Evolutionary conservation across 2,113 vertebrate genomes (phyloP).

Genomic region (Peromyscus californicus): DNA sequence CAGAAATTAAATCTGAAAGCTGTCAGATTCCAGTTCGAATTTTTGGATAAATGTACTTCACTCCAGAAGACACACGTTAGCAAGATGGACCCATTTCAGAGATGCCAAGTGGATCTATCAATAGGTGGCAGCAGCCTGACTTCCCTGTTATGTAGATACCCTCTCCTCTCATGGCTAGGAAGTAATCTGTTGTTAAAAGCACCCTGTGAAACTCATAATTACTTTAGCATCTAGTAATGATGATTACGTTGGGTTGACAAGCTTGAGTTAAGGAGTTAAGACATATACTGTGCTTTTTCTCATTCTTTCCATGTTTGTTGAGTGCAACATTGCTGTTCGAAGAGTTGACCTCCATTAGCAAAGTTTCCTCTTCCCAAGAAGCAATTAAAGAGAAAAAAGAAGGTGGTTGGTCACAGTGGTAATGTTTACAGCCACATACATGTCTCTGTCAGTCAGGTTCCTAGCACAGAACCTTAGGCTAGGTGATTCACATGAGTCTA

Average conservation of each 20-base stretch:
- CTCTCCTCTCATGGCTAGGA: not conserved
- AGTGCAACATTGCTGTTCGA: not conserved
- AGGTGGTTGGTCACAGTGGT: not conserved
- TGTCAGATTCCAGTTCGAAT: not conserved
- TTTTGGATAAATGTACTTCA: not conserved
- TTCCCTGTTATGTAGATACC: too few species aligned
- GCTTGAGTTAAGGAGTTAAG: not conserved
- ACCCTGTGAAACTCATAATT: not conserved
- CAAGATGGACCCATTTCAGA: not conserved
- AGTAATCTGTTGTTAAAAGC: not conserved
- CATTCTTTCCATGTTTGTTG: constrained; percentile 1
- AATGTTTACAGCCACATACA: not conserved
- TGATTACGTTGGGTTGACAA: not conserved
- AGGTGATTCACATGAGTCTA: not conserved
- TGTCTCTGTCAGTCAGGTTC: not conserved
- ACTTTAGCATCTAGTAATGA: not conserved
- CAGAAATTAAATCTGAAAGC: not conserved
- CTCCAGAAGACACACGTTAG: not conserved
- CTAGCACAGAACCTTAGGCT: not conserved
- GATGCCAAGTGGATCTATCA: not conserved
- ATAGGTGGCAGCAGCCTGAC: not conserved
- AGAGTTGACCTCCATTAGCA: not conserved
- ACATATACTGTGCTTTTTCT: not conserved
- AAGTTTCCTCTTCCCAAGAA: not conserved
- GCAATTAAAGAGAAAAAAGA: not conserved